Conservation (phyloP, 1,140 invertebrate species). For the Sesamia nonagrioides region DNA sequence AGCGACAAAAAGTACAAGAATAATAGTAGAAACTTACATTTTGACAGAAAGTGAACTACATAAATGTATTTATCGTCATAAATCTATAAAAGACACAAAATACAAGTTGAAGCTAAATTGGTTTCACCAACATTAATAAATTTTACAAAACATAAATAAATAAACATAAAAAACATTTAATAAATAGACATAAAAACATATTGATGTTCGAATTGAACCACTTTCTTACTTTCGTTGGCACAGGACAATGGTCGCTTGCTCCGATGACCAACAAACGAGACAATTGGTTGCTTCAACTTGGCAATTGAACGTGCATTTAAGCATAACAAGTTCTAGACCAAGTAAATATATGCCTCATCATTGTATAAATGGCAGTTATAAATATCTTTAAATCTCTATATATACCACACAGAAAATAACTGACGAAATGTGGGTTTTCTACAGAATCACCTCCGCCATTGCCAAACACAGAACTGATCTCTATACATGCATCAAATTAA, state of each 20-base stretch:
- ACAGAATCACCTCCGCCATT: too few relatives aligned
- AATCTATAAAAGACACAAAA: neutral
- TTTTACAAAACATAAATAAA: neutral
- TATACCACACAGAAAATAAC: too few relatives aligned
- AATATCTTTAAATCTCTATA: too few relatives aligned
- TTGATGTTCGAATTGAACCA: neutral
- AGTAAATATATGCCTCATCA: neutral
- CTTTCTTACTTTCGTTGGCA: constrained; percentile 46
- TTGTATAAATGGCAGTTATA: neutral
- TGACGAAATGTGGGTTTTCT: too few relatives aligned
- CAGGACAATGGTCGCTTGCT: constrained; percentile 38
- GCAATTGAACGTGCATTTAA: neutral
- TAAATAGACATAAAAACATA: constrained; percentile 17
- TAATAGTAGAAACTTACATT: too few relatives aligned
- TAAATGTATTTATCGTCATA: too few relatives aligned
- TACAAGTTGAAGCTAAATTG: neutral
- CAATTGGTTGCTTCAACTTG: neutral
- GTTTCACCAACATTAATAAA: neutral
- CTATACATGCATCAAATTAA: neutral
- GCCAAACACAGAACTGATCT: too few relatives aligned
- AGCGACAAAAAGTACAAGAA: too few relatives aligned
- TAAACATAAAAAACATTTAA: too few relatives aligned
- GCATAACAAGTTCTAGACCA: neutral
- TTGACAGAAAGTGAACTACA: too few relatives aligned
- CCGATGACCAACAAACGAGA: constrained; percentile 51